Percentiles rank a stretch among this genome's conserved stretches.
Conservation (phyloP, 1,140 invertebrate species). For the Eumaeus atala region DNA sequence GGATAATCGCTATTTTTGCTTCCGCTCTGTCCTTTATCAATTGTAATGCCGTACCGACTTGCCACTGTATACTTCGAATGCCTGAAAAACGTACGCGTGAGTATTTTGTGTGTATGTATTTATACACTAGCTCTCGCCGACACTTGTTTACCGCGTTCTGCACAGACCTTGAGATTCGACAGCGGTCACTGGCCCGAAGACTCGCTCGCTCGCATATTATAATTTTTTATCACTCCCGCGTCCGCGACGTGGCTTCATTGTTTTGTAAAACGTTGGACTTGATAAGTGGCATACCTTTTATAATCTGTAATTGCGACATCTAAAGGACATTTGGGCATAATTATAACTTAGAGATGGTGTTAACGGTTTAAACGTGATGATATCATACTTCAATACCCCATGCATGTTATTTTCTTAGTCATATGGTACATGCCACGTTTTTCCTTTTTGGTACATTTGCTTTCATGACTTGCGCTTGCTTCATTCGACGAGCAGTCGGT, state of each 20-base stretch:
- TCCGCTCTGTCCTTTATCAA: too few relatives aligned
- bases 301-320: slow-evolving; percentile 32
- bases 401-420: not conserved
- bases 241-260: slow-evolving; percentile 22
- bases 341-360: not conserved
- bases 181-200: slow-evolving; percentile 59
- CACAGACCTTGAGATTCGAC: slow-evolving; percentile 68
- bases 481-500: not conserved
- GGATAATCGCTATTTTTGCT: too few relatives aligned
- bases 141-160: slow-evolving; percentile 62
- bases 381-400: not conserved
- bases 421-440: too few relatives aligned
- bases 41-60: too few relatives aligned
- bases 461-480: not conserved
- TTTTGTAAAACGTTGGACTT: slow-evolving; percentile 11
- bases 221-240: slow-evolving; percentile 45
- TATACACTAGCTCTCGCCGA: slow-evolving; percentile 27
- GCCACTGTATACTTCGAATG: not conserved
- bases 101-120: slow-evolving; percentile 15
- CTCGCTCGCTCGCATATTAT: slow-evolving; percentile 37
- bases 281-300: slow-evolving; percentile 4
- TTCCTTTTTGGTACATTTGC: too few relatives aligned
- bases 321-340: slow-evolving; percentile 19
- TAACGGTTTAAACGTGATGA: not conserved
- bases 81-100: slow-evolving; percentile 8